Base-by-base conservation (phyloP, 2,113 vertebrate genomes). In the Plectropomus leopardus region DNA sequence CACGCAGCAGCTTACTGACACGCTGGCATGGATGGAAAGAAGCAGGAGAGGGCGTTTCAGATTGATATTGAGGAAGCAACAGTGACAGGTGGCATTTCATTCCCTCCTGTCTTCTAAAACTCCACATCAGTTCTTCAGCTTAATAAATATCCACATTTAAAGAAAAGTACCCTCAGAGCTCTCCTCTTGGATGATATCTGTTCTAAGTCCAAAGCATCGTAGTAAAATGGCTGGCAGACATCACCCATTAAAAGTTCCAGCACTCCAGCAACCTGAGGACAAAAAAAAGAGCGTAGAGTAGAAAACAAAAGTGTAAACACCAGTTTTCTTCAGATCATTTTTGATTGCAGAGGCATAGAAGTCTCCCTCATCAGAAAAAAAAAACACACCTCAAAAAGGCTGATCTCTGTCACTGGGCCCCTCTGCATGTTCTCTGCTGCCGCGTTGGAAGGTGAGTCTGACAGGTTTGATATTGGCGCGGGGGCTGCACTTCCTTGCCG, bases 221-320 rank as follows among this genome's bases (percentile, higher is more conserved):
- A 86, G 85, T 96, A 97, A 83, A 95, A 95, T 0, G 94, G 95
- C 6, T 94, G 88, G 23, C 96, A 97, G 2, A 95, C 91, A 4
- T 97, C 95, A 8, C 96, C 97, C 72, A 97, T 79, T 4, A 98
- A 87, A 23, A 94, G 53, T 6, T 93, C 91, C n/a, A 98, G 87
- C 45, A 97, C 89, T 0, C 89, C 86, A 26, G 94, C 93, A 82
- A 98, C 95, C 90, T 96, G 72, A 68, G 26, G 23, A n/a, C n/a
- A n/a, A n/a, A n/a, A n/a, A n/a, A 34, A 67, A 74, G 36, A 4
- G 4, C 1, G 1, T 4, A 51, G 1, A 30, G 4, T 0, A 32
- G 48, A 9, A 71, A 48, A 59, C 13, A n/a, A 42, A 9, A 10
- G 0, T 16, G 1, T 23, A 4, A 26, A n/a, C 6, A 21, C 3